Evolutionary conservation across 2,888 invertebrate genomes (phyloP).

Genomic region (Syrista parreyssii): DNA sequence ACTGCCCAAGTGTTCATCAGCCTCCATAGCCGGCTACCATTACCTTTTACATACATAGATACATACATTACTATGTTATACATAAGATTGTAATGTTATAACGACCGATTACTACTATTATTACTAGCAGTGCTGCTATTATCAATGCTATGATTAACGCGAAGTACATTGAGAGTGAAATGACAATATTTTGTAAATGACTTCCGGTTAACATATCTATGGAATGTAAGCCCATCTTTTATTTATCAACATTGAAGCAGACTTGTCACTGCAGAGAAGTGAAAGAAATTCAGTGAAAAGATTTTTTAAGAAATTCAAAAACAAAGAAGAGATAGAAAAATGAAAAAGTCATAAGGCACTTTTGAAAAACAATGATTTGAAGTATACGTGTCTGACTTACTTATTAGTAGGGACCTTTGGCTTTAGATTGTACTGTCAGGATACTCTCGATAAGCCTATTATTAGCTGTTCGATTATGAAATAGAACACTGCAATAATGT

Average conservation of each 20-base stretch:
- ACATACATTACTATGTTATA: conserved; percentile 18
- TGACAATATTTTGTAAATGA: conserved; percentile 21
- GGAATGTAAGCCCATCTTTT: not conserved
- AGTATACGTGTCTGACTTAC: not conserved
- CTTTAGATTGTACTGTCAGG: not conserved
- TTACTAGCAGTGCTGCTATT: not conserved
- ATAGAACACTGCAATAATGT: not conserved
- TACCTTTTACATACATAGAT: conserved; percentile 48
- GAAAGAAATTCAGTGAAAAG: not conserved
- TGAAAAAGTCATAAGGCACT: not conserved
- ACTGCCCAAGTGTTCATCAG: conserved; percentile 64
- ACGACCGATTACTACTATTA: conserved; percentile 22
- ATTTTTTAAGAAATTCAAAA: not conserved
- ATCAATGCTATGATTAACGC: conserved; percentile 25
- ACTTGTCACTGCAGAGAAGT: not conserved
- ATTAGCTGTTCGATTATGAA: not conserved
- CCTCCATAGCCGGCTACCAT: conserved; percentile 49
- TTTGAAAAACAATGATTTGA: not conserved
- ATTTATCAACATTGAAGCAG: not conserved
- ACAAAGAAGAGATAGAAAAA: not conserved
- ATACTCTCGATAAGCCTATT: not conserved
- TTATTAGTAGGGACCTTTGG: not conserved
- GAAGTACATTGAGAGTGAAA: conserved; percentile 29
- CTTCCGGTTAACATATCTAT: not conserved
- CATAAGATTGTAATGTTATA: conserved; percentile 29